Percentiles rank a stretch among this genome's conserved stretches.
Conservation (phyloP, 2,797 vertebrate species). For the Balearica regulorum region DNA sequence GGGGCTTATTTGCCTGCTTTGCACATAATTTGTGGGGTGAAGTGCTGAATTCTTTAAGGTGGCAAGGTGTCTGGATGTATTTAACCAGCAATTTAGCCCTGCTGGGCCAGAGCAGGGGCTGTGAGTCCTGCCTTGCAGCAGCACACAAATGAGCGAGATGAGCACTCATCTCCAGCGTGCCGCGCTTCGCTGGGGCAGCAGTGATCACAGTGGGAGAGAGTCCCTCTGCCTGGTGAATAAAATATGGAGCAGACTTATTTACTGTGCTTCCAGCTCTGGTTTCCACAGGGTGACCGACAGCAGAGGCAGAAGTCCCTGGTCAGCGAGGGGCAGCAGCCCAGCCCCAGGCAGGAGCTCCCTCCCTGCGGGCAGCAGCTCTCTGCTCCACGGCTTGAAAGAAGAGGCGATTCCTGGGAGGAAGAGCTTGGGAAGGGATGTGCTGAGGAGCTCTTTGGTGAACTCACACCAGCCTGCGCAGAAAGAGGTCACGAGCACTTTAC, state of each 20-base stretch:
- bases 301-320: not conserved
- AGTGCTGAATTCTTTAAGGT: not conserved
- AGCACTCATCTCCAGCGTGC: fast-evolving
- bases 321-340: not conserved
- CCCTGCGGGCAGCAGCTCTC: not conserved
- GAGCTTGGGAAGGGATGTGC: not conserved
- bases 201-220: not conserved
- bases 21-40: not conserved
- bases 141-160: fast-evolving
- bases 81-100: not conserved
- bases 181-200: not conserved
- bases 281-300: fast-evolving
- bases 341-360: not conserved
- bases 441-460: not conserved
- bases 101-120: not conserved
- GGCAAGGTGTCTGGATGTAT: not conserved
- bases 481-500: fast-evolving
- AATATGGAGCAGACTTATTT: not conserved
- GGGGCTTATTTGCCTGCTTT: not conserved
- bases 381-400: not conserved
- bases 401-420: not conserved
- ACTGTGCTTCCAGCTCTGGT: not conserved
- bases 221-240: not conserved
- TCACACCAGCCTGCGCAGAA: not conserved
- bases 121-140: not conserved